phyloP scores from a whole-genome alignment of 2,797 vertebrate genomes.

The Cyprinella venusta region DNA sequence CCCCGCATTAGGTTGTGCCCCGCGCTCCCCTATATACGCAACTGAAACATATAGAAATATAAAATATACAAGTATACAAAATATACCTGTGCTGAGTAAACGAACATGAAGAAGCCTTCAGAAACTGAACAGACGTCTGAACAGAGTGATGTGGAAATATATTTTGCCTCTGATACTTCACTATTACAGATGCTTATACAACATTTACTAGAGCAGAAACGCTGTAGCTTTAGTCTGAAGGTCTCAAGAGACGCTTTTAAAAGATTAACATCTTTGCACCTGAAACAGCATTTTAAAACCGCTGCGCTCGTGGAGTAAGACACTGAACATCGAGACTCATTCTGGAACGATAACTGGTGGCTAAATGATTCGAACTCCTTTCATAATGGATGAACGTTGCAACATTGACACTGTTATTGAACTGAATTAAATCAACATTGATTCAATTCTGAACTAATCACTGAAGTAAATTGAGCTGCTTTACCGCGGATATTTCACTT shows the following conservation, averaged over 20 bases:
- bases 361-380: background rate
- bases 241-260: background rate
- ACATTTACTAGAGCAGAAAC: background rate
- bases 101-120: conserved; percentile 34
- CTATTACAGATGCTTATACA: background rate
- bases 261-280: background rate
- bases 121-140: too few relatives aligned
- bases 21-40: too few relatives aligned
- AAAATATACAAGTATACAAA: background rate
- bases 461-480: too few relatives aligned
- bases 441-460: too few relatives aligned
- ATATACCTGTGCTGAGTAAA: conserved; percentile 1
- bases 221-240: background rate
- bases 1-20: too few relatives aligned
- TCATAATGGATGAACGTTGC: background rate
- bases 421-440: background rate
- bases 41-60: background rate
- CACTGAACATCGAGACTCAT: background rate
- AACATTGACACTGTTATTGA: background rate
- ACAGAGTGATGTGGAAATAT: background rate
- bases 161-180: background rate
- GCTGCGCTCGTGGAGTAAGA: background rate
- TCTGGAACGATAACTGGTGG: background rate
- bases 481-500: too few relatives aligned
- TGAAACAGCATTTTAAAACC: background rate